A percentile compares a stretch with the other conserved stretches of the same genome.
Evolutionary conservation across 2,113 vertebrate genomes (phyloP).

Genomic region (Siphamia tubifer): DNA sequence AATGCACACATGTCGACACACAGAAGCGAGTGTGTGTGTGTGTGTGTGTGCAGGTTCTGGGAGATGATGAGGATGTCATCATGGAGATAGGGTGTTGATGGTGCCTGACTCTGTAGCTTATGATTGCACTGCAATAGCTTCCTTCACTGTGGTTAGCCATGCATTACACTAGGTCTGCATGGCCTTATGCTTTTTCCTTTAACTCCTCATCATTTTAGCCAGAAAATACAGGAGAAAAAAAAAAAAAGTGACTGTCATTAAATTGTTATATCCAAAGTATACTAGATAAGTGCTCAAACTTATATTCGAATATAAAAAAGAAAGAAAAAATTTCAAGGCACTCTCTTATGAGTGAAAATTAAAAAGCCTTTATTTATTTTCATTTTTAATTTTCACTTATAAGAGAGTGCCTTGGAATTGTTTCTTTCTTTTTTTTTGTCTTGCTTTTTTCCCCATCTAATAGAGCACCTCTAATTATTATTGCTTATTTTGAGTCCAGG

Average conservation of each 20-base stretch:
- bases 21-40: constrained; percentile 1
- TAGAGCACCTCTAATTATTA: no score
- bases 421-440: no score
- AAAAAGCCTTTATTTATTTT: no score
- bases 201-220: not conserved
- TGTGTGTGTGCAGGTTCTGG: constrained; percentile 14
- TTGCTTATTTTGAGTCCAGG: no score
- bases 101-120: constrained; percentile 23
- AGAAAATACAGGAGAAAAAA: not conserved
- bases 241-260: not conserved
- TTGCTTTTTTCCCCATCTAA: no score
- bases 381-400: no score
- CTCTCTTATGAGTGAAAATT: no score
- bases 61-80: constrained; percentile 53
- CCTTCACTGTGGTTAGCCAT: constrained; percentile 29
- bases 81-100: constrained; percentile 30
- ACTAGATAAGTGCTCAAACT: not conserved
- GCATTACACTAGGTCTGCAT: constrained; percentile 38
- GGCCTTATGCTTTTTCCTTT: not conserved
- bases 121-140: constrained; percentile 38
- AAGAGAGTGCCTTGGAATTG: no score
- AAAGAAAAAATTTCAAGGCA: no score
- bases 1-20: not conserved
- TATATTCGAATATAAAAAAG: no score
- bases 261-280: not conserved